Percentiles rank a stretch among this genome's conserved stretches.
These are phyloP conservation scores for Tympanoctomys barrerae DNA, from an alignment of 2,797 vertebrate species.

Conservation along the genomic window DNA sequence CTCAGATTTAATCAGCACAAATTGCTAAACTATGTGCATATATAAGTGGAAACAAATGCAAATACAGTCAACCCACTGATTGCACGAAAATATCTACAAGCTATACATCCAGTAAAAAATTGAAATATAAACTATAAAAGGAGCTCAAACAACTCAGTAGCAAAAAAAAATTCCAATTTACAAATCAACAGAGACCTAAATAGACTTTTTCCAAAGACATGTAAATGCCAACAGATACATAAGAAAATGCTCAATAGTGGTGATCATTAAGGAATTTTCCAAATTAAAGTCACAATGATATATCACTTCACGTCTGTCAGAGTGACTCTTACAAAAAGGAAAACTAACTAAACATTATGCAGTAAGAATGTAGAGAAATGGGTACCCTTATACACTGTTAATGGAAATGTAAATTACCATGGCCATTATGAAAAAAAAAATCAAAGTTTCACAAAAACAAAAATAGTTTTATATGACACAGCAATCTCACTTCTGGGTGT, in stretches of 20 bases:
- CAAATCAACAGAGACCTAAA: not conserved
- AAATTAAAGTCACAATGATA: not conserved
- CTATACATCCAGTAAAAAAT: not conserved
- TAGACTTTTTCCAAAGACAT: not conserved
- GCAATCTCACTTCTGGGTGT: not conserved
- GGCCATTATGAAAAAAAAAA: not conserved
- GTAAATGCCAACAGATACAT: not conserved
- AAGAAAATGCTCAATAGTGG: not conserved
- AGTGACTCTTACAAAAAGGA: not conserved
- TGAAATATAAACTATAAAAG: not conserved
- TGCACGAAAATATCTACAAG: not conserved
- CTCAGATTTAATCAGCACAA: slow-evolving; percentile 16
- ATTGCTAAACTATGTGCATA: not conserved
- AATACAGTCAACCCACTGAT: not conserved
- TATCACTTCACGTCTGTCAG: not conserved
- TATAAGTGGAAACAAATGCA: not conserved
- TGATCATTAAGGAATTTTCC: not conserved
- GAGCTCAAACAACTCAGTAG: not conserved
- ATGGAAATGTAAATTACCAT: not conserved
- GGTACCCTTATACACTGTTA: not conserved
- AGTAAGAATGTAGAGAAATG: not conserved
- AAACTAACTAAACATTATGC: not conserved
- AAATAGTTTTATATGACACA: not conserved
- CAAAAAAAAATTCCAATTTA: not conserved
- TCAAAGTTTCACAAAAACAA: not conserved